A percentile compares a stretch with the other conserved stretches of the same genome.
Evolutionary conservation across 2,113 vertebrate genomes (phyloP).

Genomic region (Micronycteris hirsuta): DNA sequence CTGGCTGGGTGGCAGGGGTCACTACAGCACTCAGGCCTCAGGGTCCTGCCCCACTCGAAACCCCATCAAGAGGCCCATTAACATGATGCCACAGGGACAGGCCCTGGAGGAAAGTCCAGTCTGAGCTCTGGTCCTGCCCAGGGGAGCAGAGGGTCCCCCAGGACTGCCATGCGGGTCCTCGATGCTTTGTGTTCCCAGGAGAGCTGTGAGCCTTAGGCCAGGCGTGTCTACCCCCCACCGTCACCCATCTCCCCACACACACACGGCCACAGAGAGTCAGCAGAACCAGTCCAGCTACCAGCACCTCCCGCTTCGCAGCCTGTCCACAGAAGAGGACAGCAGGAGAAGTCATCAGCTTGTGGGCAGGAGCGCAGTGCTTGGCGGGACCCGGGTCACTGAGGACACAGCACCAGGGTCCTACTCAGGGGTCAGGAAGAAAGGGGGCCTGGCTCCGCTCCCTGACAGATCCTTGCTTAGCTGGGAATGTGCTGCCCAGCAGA

Average conservation of each 20-base stretch:
- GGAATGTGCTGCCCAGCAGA: neutral
- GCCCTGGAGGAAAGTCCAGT: neutral
- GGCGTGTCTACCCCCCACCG: too few species aligned
- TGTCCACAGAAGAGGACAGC: neutral
- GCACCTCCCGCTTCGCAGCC: neutral
- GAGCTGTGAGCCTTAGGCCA: neutral
- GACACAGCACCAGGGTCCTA: neutral
- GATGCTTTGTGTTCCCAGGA: neutral
- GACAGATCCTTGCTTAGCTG: neutral
- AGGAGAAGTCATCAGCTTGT: neutral
- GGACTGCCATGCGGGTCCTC: neutral
- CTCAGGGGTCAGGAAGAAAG: neutral
- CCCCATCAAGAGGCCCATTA: neutral
- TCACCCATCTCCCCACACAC: neutral
- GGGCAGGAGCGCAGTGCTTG: neutral
- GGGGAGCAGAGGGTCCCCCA: neutral
- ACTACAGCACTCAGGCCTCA: neutral
- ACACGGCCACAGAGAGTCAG: neutral
- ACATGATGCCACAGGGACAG: too few species aligned
- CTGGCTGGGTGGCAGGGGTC: neutral
- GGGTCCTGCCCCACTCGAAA: neutral
- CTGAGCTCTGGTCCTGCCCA: rapidly evolving
- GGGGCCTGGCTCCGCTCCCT: neutral
- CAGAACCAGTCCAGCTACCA: neutral
- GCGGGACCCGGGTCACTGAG: neutral